phyloP scores from a whole-genome alignment of 2,797 vertebrate species.

The Enteromius paludinosus region DNA sequence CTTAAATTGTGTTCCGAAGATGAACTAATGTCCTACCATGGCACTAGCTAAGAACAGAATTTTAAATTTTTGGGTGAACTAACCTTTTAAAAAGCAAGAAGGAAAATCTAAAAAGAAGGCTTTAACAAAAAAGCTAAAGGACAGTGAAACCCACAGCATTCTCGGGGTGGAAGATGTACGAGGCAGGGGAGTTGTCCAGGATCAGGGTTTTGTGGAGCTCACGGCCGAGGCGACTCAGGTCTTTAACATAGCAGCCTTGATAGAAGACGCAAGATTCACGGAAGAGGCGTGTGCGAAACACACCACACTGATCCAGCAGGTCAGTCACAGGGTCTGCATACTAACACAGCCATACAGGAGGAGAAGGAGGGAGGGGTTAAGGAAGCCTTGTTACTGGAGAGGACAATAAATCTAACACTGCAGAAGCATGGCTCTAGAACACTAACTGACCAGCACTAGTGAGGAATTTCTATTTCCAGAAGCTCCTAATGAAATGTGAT shows the following conservation, averaged over 20 bases:
- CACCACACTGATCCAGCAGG: conserved; percentile 85
- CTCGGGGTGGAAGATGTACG: conserved; percentile 92
- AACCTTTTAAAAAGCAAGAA: neutral
- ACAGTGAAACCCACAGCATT: conserved; percentile 83
- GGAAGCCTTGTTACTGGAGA: neutral
- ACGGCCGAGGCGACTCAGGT: conserved; percentile 88
- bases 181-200: conserved; percentile 92
- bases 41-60: neutral
- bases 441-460: conserved; percentile 25
- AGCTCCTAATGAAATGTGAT: neutral
- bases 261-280: conserved; percentile 94
- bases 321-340: conserved; percentile 93
- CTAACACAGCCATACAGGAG: conserved; percentile 64
- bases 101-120: neutral
- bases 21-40: neutral
- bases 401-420: neutral
- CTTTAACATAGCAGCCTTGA: conserved; percentile 93
- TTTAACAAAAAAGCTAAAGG: conserved; percentile 5
- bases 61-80: neutral
- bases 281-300: conserved; percentile 87
- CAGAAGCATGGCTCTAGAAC: neutral
- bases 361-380: conserved; percentile 37
- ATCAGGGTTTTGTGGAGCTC: conserved; percentile 90
- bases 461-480: neutral
- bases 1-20: neutral